Conservation (phyloP, 2,888 invertebrate genomes). For the Pterostichus madidus region DNA sequence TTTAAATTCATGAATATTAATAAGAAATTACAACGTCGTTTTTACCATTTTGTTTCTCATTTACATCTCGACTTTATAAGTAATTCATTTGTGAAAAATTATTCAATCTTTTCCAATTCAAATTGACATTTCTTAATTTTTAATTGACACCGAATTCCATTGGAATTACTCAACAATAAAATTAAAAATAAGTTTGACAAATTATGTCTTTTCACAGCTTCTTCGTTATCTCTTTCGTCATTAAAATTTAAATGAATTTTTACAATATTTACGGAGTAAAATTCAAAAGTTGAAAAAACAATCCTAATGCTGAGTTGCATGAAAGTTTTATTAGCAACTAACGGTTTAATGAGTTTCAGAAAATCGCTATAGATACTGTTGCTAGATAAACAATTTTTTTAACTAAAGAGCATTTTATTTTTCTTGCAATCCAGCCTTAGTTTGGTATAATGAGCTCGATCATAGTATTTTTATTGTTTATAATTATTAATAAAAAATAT, state of each 20-base stretch:
- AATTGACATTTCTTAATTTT: slow-evolving; percentile 25
- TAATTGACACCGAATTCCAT: not conserved
- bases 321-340: too few species aligned
- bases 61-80: slow-evolving; percentile 32
- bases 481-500: too few species aligned
- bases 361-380: too few species aligned
- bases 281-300: too few species aligned
- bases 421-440: too few species aligned
- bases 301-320: too few species aligned
- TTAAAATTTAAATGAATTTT: not conserved
- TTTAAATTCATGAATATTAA: slow-evolving; percentile 38
- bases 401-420: too few species aligned
- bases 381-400: too few species aligned
- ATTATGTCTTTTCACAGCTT: not conserved
- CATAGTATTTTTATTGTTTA: too few species aligned
- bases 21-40: slow-evolving; percentile 19
- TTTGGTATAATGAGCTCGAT: too few species aligned
- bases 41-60: slow-evolving; percentile 27
- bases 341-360: too few species aligned
- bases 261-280: too few species aligned
- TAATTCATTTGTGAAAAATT: slow-evolving; percentile 3
- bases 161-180: not conserved
- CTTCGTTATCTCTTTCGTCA: not conserved
- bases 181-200: not conserved
- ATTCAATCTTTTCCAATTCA: slow-evolving; percentile 14